phyloP scores from a whole-genome alignment of 1,140 invertebrate genomes.

The Drosophila orosa region DNA sequence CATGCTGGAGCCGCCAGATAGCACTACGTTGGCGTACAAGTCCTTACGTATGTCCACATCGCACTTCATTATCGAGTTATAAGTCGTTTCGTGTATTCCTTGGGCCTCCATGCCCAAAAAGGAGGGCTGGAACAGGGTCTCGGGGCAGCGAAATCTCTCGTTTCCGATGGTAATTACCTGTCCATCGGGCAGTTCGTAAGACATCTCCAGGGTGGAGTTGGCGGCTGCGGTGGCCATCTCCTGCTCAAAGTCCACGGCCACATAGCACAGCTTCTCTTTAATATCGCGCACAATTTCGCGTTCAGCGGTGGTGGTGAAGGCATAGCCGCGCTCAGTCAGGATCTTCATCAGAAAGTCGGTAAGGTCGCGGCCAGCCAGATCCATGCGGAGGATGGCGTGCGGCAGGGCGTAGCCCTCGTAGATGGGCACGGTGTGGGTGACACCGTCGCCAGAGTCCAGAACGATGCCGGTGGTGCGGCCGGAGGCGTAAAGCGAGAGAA shows the following conservation, averaged over 20 bases:
- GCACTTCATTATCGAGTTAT: conserved; percentile 10
- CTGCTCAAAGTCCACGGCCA: conserved; percentile 6
- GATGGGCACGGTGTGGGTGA: conserved; percentile 9
- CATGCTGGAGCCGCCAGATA: conserved; percentile 9
- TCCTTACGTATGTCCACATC: conserved; percentile 15
- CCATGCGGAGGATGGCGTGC: conserved; percentile 10
- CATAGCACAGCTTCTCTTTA: conserved; percentile 10
- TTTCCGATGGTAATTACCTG: conserved; percentile 6
- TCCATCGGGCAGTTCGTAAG: conserved; percentile 3
- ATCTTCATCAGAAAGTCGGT: conserved; percentile 11
- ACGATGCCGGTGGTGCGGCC: conserved; percentile 8
- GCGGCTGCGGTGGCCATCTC: conserved; percentile 14
- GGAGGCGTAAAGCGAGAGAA: conserved; percentile 7
- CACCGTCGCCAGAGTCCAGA: conserved; percentile 8
- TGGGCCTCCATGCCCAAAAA: conserved; percentile 14
- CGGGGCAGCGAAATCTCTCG: conserved; percentile 8
- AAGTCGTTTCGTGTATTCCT: conserved; percentile 7
- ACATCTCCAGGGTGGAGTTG: conserved; percentile 1
- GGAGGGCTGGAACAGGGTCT: conserved; percentile 6
- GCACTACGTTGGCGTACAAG: conserved; percentile 4
- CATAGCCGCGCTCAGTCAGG: conserved; percentile 3
- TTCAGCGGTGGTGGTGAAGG: conserved; percentile 11
- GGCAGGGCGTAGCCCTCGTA: conserved; percentile 9
- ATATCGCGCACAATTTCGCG: conserved; percentile 11
- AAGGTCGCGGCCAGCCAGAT: conserved; percentile 4